Base-by-base conservation (phyloP, 2,113 vertebrate genomes). In the Myrmophylax atrothorax region DNA sequence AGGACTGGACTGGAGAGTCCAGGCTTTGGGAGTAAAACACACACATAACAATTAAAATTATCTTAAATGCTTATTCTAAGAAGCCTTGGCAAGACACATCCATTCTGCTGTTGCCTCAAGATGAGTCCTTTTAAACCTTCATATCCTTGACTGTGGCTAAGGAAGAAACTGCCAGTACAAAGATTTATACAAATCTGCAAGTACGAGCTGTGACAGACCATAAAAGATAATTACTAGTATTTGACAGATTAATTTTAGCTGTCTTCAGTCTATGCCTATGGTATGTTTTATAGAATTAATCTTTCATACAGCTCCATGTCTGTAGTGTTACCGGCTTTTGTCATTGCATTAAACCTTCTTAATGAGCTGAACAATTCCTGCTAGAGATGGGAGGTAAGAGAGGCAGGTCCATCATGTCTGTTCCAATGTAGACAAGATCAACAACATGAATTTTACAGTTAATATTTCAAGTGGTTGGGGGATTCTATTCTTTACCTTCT, bases 211-310 rank as follows among this genome's bases (percentile, higher is more conserved):
- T 66, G 72, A 58, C 62, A 96, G 53, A 86, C 2, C 46, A 86
- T 69, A 69, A 73, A 88, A 69, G 59, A 92, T 58, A 92, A 86
- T 64, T 80, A 73, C 40, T 52, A 49, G 14, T 90, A 52, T 88
- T 76, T 80, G 37, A 46, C n/a, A 94, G 67, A 73, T 80, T 58
- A 80, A 90, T 92, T 94, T 83, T 66, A 77, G 46, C 49, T 88
- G 40, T 79, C 53, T 85, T 90, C 75, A 69, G 40, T 62, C 93
- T 58, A 12, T 56, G 42, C 18, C 46, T 69, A 28, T 49, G 22
- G 46, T 66, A 25, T 60, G 31, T 86, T 76, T 90, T 40, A 86
- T 28, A 40, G 72, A 94, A 64, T 69, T 73, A 56, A 58, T 77
- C 53, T 74, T 86, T 86, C 28, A 26, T 37, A 64, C 10, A 37